phyloP scores from a whole-genome alignment of 1,140 invertebrate species.

The Drosophila santomea region DNA sequence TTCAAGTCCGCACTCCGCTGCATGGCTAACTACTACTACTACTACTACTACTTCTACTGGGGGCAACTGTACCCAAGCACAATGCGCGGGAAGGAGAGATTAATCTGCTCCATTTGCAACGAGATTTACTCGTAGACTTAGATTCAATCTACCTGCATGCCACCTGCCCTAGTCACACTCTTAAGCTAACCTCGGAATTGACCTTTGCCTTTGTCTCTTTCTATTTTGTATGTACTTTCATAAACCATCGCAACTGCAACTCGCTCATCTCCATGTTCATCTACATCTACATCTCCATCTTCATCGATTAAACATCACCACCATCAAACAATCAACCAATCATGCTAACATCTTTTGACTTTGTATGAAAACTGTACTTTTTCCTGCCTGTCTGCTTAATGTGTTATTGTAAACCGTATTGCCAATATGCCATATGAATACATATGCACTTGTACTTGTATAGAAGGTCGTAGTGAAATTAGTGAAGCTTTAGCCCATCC shows the following conservation, averaged over 20 bases:
- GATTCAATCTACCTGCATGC: slow-evolving; percentile 23
- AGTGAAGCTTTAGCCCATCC: slow-evolving; percentile 84
- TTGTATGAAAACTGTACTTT: slow-evolving; percentile 59
- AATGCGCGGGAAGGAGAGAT: neutral
- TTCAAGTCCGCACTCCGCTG: slow-evolving; percentile 25
- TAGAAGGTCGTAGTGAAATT: slow-evolving; percentile 84
- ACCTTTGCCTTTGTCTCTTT: slow-evolving; percentile 33
- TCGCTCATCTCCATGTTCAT: slow-evolving; percentile 24
- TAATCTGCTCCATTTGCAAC: neutral
- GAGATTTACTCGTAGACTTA: neutral
- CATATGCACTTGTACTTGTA: slow-evolving; percentile 19
- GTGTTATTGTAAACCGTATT: slow-evolving; percentile 17
- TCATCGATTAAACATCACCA: slow-evolving; percentile 42
- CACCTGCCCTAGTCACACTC: slow-evolving; percentile 14
- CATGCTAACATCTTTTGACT: slow-evolving; percentile 29
- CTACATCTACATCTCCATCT: slow-evolving; percentile 4
- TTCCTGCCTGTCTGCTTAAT: slow-evolving; percentile 41
- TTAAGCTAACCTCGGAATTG: slow-evolving; percentile 36
- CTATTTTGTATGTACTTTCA: slow-evolving; percentile 49
- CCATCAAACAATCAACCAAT: slow-evolving; percentile 38
- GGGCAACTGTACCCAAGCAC: slow-evolving; percentile 30
- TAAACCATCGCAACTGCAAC: slow-evolving; percentile 46
- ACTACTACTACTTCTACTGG: neutral
- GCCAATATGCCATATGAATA: slow-evolving; percentile 7
- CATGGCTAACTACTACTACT: slow-evolving; percentile 20